Evolutionary conservation across 2,797 vertebrate species (phyloP), one percentile per base, ranked within the genome.

Genomic region (Oreochromis mossambicus): DNA sequence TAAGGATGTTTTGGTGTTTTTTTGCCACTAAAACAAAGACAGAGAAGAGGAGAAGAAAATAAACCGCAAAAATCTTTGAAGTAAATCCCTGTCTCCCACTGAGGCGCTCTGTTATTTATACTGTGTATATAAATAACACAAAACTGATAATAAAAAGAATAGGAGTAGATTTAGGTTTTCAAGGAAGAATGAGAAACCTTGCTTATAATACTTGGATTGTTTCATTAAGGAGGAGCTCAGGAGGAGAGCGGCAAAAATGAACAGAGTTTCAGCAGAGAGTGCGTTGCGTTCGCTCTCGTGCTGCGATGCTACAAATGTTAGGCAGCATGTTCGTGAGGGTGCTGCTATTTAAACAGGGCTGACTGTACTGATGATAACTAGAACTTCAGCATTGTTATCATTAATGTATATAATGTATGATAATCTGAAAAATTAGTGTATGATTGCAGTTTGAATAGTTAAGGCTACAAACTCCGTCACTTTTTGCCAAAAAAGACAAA

Each of bases 1-100:
- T 98, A 94, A 91, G 83, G 17, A 36, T 79, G 5, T 26, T 70
- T 43, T 70, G 29, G 21, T 10, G 46, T 17, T 3, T 58, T 58
- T 83, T 77, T 58, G 11, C 10, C 5, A 38, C 10, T 12, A 55
- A 19, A 21, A 78, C 21, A 46, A 43, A 61, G 8, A 73, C n/a
- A 19, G 24, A 55, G 3, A 58, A 63, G 5, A 34, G 56, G 9
- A 63, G 58, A 14, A 14, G 5, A 9, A 58, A 41, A 8, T 66
- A 52, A 17, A 19, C 32, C 3, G 4, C 19, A 58, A n/a, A 36
- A 51, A 68, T 61, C 43, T 78, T 51, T 84, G 51, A 86, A 83
- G 77, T 56, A 55, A 86, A 48, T 21, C 11, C 4, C 51, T 29
- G 17, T 41, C 50, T 75, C 83, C 43, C 58, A 38, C 52, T 51